Base-by-base conservation (phyloP, 2,888 invertebrate genomes). In the Dendrolimus pini region DNA sequence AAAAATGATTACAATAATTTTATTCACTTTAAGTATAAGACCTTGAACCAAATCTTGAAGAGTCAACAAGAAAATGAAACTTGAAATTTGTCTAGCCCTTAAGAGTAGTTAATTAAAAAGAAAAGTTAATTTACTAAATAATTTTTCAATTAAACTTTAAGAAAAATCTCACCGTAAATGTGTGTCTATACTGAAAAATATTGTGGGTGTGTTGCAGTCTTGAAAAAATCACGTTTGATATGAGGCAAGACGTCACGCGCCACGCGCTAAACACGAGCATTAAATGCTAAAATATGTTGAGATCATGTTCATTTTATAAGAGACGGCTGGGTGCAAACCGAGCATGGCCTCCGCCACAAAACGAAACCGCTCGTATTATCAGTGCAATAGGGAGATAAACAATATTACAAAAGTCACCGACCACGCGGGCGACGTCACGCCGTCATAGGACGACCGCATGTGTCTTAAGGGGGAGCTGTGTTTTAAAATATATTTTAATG, bases 341-440 rank as follows among this genome's bases (percentile, higher is more conserved):
- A 62, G 75, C 89, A 89, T 88, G 80, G 89, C 89, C 84, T 82
- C 87, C 63, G 60, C 68, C 66, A 77, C 71, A 60, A 89, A 89
- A 90, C 89, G 72, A 77, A 76, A 81, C 74, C 75, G 75, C 57
- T 64, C 57, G 53, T 69, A 62, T 69, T 74, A 78, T 75, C 75
- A 65, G 59, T 61, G 66, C 65, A 65, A 61, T 62, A 62, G 65
- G 74, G 75, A 61, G 68, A 67, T 65, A 68, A 68, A 64, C 73
- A 79, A 74, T 75, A 72, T 66, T 71, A 72, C 76, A 71, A 75
- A 74, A 75, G 74, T 72, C 79, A 65, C 61, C 68, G 75, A 65
- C 79, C 88, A 88, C 88, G 88, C 84, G 79, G 74, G 61, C 62
- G 66, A 61, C 62, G 73, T 66, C 70, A 65, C 62, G 64, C 59